Evolutionary conservation across 2,113 vertebrate genomes (phyloP).

Genomic region (Macrotus californicus): DNA sequence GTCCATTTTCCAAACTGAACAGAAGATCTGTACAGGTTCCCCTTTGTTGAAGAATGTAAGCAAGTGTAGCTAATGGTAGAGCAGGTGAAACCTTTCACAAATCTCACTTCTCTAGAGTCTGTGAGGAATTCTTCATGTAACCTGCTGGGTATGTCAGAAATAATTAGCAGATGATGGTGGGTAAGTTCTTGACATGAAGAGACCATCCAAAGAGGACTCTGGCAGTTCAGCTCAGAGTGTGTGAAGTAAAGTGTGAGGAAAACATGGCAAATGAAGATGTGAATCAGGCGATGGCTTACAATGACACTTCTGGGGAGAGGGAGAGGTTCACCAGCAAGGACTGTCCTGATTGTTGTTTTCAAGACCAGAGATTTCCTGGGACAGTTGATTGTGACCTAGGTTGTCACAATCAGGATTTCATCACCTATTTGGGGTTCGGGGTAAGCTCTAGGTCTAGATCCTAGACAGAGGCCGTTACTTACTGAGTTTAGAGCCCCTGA

Average conservation of each 20-base stretch:
- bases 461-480: neutral
- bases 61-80: neutral
- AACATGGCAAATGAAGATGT: neutral
- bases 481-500: neutral
- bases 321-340: neutral
- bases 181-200: neutral
- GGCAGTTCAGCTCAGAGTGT: neutral
- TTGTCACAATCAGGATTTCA: neutral
- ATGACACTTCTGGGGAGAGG: neutral
- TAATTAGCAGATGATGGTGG: neutral
- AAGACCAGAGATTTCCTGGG: neutral
- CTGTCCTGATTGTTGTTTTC: neutral
- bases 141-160: neutral
- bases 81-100: neutral
- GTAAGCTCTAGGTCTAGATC: neutral
- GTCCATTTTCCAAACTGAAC: neutral
- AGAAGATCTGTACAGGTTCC: neutral
- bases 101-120: neutral
- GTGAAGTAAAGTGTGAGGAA: neutral
- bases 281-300: neutral
- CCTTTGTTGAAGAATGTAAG: neutral
- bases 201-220: neutral
- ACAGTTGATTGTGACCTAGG: neutral
- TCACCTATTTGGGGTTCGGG: neutral
- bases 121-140: constrained; percentile 18